Evolutionary conservation across 2,888 invertebrate genomes (phyloP), one percentile per base, ranked within the genome.

Genomic region (Panorpa germanica): DNA sequence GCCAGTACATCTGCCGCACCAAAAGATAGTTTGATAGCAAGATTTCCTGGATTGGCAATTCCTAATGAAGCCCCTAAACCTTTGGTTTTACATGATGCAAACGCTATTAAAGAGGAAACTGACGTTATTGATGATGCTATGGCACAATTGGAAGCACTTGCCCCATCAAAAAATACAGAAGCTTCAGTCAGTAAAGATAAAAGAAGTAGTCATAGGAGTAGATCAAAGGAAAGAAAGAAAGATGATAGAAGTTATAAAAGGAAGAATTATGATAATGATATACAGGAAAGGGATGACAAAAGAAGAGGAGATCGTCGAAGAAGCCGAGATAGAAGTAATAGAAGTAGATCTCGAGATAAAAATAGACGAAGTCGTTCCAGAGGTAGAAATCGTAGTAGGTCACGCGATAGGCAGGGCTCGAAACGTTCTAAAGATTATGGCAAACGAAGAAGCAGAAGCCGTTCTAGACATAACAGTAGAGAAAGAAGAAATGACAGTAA

Each of bases 81-180:
- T 32, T 54, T 59, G 28, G 56, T 54, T 32, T 35, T 54, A 50
- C 43, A 39, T 57, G 18, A 60, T 15, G 31, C 35, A 22, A 40
- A 44, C 15, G 24, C 26, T 6, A 40, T 39, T 29, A 46, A 43
- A 34, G 47, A 44, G 12, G 46, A 50, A 38, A 39, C 37, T 28
- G 60, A 63, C 41, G 55, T 70, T 27, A 71, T 81, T n/a, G 72
- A 75, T 40, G 73, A 81, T 45, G 72, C 80, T 3, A 82, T 86
- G 82, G 73, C 82, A 11, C 77, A 78, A 38, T 55, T 88, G 29
- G 86, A 86, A 54, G 78, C 83, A 4, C 54, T 83, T 15, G 86
- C 83, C 3, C 83, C 83, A 3, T 74, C 75, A 5, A 52, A 57
- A 18, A 39, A 43, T 5, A 43, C 43, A 4, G 43, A 37, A 12